Conservation (phyloP, 2,113 vertebrate genomes). For the Mormoops blainvillei region DNA sequence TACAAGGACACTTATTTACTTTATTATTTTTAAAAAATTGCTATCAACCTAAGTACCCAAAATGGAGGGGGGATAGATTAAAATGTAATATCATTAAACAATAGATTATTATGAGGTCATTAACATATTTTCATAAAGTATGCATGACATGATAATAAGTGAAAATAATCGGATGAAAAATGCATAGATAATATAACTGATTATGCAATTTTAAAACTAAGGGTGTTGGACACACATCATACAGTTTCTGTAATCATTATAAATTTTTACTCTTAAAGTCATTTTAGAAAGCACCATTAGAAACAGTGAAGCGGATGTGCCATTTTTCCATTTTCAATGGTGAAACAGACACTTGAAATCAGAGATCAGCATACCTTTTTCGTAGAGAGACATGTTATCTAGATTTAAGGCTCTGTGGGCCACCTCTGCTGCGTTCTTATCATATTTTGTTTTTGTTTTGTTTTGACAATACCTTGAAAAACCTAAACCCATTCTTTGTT, state of each 20-base stretch:
- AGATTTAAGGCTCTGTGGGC: background rate
- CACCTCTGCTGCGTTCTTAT: background rate
- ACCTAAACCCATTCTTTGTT: background rate
- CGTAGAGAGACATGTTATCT: background rate
- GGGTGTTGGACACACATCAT: background rate
- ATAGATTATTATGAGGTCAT: background rate
- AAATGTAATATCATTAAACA: slow-evolving; percentile 4
- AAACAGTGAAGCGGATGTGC: background rate
- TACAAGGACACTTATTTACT: background rate
- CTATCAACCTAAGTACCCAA: background rate
- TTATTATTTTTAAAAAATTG: background rate
- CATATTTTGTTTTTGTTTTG: background rate
- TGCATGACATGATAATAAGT: background rate
- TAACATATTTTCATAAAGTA: background rate
- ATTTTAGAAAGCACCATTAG: background rate
- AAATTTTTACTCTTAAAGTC: background rate
- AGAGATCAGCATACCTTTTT: background rate
- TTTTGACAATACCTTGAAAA: background rate
- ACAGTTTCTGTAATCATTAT: background rate
- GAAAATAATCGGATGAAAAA: slow-evolving; percentile 4
- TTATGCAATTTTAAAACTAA: background rate
- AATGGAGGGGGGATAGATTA: background rate
- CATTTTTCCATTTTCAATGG: background rate
- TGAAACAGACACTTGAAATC: background rate
- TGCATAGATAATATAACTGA: background rate